A percentile compares a stretch with the other conserved stretches of the same genome.
Conservation (phyloP, 2,888 invertebrate genomes). For the Cylindroiulus punctatus region DNA sequence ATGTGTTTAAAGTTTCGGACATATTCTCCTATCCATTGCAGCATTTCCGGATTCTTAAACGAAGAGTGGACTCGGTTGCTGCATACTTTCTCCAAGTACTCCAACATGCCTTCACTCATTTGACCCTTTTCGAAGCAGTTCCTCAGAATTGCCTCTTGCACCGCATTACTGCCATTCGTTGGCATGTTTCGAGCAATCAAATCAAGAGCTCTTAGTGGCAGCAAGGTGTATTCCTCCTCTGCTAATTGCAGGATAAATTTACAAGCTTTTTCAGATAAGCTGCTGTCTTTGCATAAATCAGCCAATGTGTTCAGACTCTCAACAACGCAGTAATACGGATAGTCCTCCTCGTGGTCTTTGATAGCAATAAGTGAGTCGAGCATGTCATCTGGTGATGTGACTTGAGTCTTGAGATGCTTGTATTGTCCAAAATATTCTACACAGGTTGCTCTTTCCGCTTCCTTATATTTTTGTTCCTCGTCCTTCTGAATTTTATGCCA, state of each 20-base stretch:
- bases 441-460: neutral
- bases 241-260: neutral
- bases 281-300: neutral
- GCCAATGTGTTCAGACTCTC: neutral
- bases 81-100: neutral
- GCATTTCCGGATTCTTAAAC: neutral
- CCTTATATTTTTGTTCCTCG: neutral
- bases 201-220: neutral
- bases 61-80: neutral
- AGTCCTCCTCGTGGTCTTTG: neutral
- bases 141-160: neutral
- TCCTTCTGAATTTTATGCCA: neutral
- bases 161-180: neutral
- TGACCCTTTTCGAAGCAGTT: neutral
- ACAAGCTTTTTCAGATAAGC: neutral
- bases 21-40: constrained; percentile 11
- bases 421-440: neutral
- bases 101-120: neutral
- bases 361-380: neutral
- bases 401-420: neutral
- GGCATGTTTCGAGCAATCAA: neutral
- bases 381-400: neutral
- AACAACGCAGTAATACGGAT: neutral
- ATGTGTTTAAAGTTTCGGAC: neutral
- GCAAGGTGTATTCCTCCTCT: neutral